Evolutionary conservation across 1,140 invertebrate genomes (phyloP).

Genomic region (Drosophila lacteicornis): DNA sequence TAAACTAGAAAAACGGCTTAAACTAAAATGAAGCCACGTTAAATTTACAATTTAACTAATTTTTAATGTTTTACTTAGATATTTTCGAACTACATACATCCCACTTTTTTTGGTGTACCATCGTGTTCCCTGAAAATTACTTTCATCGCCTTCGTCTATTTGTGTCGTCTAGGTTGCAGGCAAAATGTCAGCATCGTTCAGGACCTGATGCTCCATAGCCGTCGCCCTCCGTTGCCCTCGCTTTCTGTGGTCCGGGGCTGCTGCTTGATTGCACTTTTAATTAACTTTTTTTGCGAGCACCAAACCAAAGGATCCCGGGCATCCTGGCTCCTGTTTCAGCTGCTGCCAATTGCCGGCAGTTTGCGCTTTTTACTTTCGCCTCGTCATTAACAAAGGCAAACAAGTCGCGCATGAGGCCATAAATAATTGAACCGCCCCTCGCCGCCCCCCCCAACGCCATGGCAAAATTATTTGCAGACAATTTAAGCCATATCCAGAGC

Average conservation of each 20-base stretch:
- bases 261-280: slow-evolving; percentile 82
- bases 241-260: slow-evolving; percentile 41
- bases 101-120: not conserved
- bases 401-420: slow-evolving; percentile 65
- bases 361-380: slow-evolving; percentile 59
- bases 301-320: slow-evolving; percentile 22
- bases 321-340: slow-evolving; percentile 21
- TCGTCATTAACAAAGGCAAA: slow-evolving; percentile 74
- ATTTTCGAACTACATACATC: accelerated
- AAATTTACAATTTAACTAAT: not conserved
- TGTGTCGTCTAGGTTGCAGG: slow-evolving; percentile 48
- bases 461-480: slow-evolving; percentile 55
- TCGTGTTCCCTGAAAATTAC: slow-evolving; percentile 26
- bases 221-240: slow-evolving; percentile 23
- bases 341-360: slow-evolving; percentile 65
- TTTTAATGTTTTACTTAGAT: not conserved
- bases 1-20: too few species aligned
- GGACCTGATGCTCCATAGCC: slow-evolving; percentile 44
- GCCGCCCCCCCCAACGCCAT: not conserved
- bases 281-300: slow-evolving; percentile 75
- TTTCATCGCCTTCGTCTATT: slow-evolving; percentile 31
- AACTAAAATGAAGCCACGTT: not conserved
- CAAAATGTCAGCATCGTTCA: slow-evolving; percentile 51
- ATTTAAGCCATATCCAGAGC: slow-evolving; percentile 58
- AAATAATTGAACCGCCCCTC: slow-evolving; percentile 67